Base-by-base conservation (phyloP, 2,113 vertebrate species). In the Hipposideros armiger region DNA sequence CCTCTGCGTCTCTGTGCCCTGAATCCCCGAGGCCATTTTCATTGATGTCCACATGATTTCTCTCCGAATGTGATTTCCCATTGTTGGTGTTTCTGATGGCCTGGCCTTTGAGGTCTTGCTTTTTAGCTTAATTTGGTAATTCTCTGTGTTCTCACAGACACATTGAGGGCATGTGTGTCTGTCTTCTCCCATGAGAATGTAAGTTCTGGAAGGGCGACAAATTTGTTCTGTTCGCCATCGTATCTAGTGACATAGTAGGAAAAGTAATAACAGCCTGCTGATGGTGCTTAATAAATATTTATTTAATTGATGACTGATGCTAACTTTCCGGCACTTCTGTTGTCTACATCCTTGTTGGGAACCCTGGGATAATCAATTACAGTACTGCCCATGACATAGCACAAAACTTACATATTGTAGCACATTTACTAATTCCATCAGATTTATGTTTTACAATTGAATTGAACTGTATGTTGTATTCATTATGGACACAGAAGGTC, bases 381-480 rank as follows among this genome's bases (percentile, higher is more conserved):
- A 16, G 0, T 15, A 26, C 8, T 60, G 77, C 22, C 52, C 13
- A 11, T 26, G 56, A 30, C 28, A 32, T 9, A 24, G 32, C 16
- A n/a, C 10, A 28, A 40, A 40, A 42, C 60, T 50, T n/a, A n/a
- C 15, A 4, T 3, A 11, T 76, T 40, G 54, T 60, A 80, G 20
- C 13, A 30, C 11, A 2, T 40, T 67, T 11, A 19, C n/a, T 26
- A 14, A 62, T 32, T 87, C 42, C 0, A 1, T 50, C 22, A 26
- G 32, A 67, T 58, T 56, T 52, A 28, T 56, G 22, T 94, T 96
- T 94, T 67, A 28, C 66, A 73, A 47, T 78, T 3, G 42, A 17
- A 14, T 7, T 32, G 64, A 69, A 52, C n/a, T 30, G 26, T 20
- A 11, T 20, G 4, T 28, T 45, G 15, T 54, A 11, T 22, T 77